Percentiles rank a stretch among this genome's conserved stretches.
These are phyloP conservation scores for Phylloscopus whistleri DNA, from an alignment of 2,113 vertebrate species.

Conservation along the genomic window DNA sequence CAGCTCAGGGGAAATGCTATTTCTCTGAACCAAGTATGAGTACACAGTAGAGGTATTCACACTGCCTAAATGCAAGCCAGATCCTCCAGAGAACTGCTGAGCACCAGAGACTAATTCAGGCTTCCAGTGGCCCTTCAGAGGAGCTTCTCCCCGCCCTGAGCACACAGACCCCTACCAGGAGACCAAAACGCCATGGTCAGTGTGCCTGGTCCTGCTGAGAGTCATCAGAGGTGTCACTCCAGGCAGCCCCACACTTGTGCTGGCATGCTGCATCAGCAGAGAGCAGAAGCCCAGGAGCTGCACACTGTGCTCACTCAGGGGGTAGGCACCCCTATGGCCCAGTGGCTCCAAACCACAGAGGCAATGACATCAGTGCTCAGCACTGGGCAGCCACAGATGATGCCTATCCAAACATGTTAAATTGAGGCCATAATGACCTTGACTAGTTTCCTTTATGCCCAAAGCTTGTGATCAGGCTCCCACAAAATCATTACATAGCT, in stretches of 20 bases:
- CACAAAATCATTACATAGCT: conserved; percentile 27
- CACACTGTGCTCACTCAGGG: rapidly evolving
- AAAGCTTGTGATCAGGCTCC: neutral
- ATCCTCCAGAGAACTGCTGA: neutral
- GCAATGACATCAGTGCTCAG: neutral
- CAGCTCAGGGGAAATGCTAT: neutral
- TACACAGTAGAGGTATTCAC: neutral
- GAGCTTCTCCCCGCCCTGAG: neutral
- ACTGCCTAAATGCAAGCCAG: neutral
- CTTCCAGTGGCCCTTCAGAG: neutral
- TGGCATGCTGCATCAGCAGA: rapidly evolving
- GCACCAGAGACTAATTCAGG: neutral
- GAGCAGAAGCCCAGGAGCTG: neutral
- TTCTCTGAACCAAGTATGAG: conserved; percentile 5
- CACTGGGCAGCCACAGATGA: neutral
- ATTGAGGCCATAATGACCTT: neutral
- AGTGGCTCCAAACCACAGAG: neutral
- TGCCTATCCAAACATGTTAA: neutral
- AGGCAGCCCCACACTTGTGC: rapidly evolving
- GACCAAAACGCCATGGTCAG: rapidly evolving
- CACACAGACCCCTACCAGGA: rapidly evolving
- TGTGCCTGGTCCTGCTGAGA: neutral
- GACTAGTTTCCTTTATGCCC: neutral
- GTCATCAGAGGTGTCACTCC: neutral
- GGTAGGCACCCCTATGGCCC: neutral